Conservation (phyloP, 1,140 invertebrate genomes). For the Bicyclus anynana region DNA sequence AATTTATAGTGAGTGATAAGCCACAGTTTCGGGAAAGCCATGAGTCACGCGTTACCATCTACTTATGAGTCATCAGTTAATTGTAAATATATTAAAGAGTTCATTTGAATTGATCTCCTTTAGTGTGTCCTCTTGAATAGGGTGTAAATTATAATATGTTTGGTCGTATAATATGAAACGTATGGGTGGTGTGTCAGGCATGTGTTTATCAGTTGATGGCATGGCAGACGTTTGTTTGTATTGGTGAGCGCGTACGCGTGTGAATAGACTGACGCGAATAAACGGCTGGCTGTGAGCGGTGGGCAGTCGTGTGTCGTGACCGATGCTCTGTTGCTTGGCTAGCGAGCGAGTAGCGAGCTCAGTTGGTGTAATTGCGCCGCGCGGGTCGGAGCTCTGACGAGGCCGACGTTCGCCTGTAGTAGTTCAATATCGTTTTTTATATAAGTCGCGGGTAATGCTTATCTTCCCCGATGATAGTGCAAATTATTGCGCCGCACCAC, state of each 20-base stretch:
- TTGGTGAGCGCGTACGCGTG: conserved; percentile 66
- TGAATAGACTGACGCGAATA: conserved; percentile 67
- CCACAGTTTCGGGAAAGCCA: conserved; percentile 19
- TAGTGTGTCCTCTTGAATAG: conserved; percentile 8
- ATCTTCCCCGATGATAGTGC: conserved; percentile 62
- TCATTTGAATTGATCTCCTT: conserved; percentile 25
- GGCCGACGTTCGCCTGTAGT: conserved; percentile 42
- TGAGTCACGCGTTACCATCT: conserved; percentile 19
- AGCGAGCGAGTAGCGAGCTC: conserved; percentile 40
- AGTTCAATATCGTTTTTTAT: conserved; percentile 27
- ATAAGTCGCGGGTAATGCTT: conserved; percentile 51
- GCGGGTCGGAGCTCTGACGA: conserved; percentile 65
- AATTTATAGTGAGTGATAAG: neutral
- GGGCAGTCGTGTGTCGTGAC: conserved; percentile 32
- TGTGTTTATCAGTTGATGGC: conserved; percentile 52
- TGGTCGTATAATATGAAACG: conserved; percentile 3
- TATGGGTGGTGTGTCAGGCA: conserved; percentile 27
- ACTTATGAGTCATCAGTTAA: conserved; percentile 23
- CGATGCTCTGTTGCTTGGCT: conserved; percentile 29
- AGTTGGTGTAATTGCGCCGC: conserved; percentile 54
- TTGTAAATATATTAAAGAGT: conserved; percentile 24
- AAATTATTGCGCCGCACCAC: conserved; percentile 49
- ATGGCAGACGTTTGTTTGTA: conserved; percentile 59
- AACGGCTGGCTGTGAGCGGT: conserved; percentile 42
- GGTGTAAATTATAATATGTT: conserved; percentile 21